Conservation (phyloP, 2,888 invertebrate species). For the Hermaeophaga mercurialis region DNA sequence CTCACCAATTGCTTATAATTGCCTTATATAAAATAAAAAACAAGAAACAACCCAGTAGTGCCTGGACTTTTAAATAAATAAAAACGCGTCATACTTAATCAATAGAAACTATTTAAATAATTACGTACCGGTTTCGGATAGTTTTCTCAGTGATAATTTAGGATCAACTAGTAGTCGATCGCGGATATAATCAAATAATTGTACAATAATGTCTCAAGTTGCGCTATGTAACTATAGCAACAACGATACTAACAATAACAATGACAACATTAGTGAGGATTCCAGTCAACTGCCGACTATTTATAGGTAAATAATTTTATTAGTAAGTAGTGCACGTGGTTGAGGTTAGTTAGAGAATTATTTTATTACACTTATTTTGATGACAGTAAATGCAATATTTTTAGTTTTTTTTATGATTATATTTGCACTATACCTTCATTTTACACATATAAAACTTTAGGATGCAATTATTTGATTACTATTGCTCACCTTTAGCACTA, state of each 20-base stretch:
- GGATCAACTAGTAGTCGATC: constrained; percentile 15
- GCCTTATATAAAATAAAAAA: constrained; percentile 37
- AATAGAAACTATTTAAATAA: constrained; percentile 27
- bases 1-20: constrained; percentile 36
- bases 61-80: constrained; percentile 35
- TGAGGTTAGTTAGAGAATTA: constrained; percentile 14
- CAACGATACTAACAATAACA: constrained; percentile 71
- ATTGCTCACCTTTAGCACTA: too few species aligned
- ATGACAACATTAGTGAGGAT: constrained; percentile 85
- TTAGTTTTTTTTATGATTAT: too few species aligned
- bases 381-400: too few species aligned
- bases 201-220: constrained; percentile 70
- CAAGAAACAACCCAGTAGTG: constrained; percentile 46
- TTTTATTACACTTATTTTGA: neutral
- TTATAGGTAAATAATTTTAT: constrained; percentile 72
- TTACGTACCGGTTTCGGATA: neutral
- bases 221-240: constrained; percentile 68
- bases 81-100: constrained; percentile 26
- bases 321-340: constrained; percentile 14
- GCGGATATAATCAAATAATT: constrained; percentile 22
- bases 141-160: constrained; percentile 20
- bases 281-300: constrained; percentile 85
- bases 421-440: too few species aligned
- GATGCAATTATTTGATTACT: too few species aligned
- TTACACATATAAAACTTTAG: too few species aligned